A percentile compares a stretch with the other conserved stretches of the same genome.
Conservation (phyloP, 2,888 invertebrate genomes). For the Cryptus viduatorius region DNA sequence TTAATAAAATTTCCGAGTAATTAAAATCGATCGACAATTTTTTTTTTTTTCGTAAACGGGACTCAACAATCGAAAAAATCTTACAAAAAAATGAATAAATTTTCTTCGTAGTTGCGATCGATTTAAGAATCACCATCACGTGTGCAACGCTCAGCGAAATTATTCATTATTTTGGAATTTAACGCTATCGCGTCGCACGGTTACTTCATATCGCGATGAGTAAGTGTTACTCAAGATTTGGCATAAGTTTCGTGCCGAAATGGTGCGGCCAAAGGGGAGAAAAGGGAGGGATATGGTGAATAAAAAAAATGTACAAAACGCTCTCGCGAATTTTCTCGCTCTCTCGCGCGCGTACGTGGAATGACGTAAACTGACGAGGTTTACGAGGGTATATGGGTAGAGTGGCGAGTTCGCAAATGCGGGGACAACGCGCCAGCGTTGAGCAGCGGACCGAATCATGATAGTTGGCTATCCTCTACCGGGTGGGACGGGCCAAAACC, state of each 20-base stretch:
- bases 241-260: conserved; percentile 25
- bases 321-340: conserved; percentile 9
- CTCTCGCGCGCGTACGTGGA: conserved; percentile 22
- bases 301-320: conserved; percentile 39
- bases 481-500: conserved; percentile 72
- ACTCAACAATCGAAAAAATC: background rate
- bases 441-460: conserved; percentile 72
- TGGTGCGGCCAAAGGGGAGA: conserved; percentile 14
- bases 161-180: conserved; percentile 46
- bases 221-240: conserved; percentile 57
- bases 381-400: conserved; percentile 56
- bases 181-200: background rate
- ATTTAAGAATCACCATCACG: conserved; percentile 9
- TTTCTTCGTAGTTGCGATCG: background rate
- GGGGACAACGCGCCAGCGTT: conserved; percentile 67
- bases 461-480: conserved; percentile 73
- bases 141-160: conserved; percentile 10
- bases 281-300: conserved; percentile 7
- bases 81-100: background rate
- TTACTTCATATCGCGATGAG: conserved; percentile 25
- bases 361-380: conserved; percentile 66
- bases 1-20: background rate
- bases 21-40: too few species aligned
- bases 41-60: too few species aligned
- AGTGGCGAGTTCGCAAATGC: conserved; percentile 56